These are phyloP conservation scores for Volucella inanis DNA, from an alignment of 2,888 invertebrate genomes.

Conservation along the genomic window DNA sequence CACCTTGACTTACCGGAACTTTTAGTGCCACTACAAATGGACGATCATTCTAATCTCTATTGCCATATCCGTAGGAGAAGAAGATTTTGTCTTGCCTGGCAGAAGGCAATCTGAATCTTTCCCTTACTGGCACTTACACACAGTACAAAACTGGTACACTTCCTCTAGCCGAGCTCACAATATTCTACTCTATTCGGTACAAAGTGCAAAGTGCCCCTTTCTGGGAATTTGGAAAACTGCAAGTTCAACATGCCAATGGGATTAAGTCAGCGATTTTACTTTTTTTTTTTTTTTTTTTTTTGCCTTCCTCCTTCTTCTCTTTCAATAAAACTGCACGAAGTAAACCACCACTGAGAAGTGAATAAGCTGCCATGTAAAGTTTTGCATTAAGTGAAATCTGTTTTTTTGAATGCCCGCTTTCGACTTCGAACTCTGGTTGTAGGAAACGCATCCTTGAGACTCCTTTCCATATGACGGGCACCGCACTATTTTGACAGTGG, in stretches of 20 bases:
- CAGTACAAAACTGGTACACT: conserved; percentile 12
- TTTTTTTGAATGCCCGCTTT: neutral
- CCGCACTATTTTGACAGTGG: neutral
- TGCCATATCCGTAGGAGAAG: neutral
- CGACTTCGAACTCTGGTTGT: too few relatives aligned
- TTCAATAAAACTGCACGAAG: neutral
- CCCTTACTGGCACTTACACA: conserved; percentile 31
- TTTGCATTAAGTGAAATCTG: conserved; percentile 54
- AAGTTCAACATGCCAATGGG: conserved; percentile 43
- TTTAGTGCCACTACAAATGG: conserved; percentile 8
- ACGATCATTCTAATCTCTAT: conserved; percentile 25
- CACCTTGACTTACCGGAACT: conserved; percentile 47
- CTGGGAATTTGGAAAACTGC: conserved; percentile 36
- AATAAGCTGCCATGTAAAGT: conserved; percentile 66
- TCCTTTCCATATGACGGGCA: conserved; percentile 21
- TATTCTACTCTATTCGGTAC: conserved; percentile 27
- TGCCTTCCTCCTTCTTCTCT: neutral
- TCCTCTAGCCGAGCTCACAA: neutral
- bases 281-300: conserved; percentile 4
- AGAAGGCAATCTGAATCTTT: conserved; percentile 19
- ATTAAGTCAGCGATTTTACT: conserved; percentile 53
- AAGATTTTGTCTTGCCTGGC: neutral
- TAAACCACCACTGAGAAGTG: conserved; percentile 13
- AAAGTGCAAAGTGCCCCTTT: conserved; percentile 57
- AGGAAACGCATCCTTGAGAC: conserved; percentile 6